phyloP scores from a whole-genome alignment of 2,113 vertebrate genomes.

The Aegithalos caudatus region DNA sequence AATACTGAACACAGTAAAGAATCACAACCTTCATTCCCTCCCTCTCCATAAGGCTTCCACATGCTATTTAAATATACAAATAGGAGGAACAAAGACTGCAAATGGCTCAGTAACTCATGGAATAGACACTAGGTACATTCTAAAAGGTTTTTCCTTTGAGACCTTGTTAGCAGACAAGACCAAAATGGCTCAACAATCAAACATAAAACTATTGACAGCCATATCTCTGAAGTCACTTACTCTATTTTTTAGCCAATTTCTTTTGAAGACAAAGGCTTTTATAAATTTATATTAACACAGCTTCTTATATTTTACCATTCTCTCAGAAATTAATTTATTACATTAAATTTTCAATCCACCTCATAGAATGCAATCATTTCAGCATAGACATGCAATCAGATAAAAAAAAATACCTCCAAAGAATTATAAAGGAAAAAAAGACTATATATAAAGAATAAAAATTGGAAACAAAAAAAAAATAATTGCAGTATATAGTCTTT shows the following conservation, averaged over 20 bases:
- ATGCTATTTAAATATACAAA: neutral
- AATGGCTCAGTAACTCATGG: neutral
- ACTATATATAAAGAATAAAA: neutral
- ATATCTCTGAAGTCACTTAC: neutral
- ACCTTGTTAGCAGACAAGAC: neutral
- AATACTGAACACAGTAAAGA: neutral
- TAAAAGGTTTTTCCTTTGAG: neutral
- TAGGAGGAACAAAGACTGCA: neutral
- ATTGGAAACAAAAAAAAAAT: neutral
- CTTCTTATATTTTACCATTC: neutral
- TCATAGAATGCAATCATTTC: neutral
- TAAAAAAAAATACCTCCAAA: neutral
- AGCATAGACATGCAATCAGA: neutral
- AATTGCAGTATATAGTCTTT: neutral
- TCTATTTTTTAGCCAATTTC: neutral
- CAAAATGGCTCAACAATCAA: neutral
- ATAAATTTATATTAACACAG: neutral
- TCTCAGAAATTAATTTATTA: neutral
- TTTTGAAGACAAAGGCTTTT: neutral
- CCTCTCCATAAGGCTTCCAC: neutral
- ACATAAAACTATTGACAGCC: neutral
- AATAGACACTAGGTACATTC: neutral
- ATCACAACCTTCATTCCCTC: neutral
- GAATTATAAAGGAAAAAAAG: neutral
- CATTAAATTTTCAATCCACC: neutral